Base-by-base conservation (phyloP, 1,140 invertebrate species). In the Procambarus clarkii region DNA sequence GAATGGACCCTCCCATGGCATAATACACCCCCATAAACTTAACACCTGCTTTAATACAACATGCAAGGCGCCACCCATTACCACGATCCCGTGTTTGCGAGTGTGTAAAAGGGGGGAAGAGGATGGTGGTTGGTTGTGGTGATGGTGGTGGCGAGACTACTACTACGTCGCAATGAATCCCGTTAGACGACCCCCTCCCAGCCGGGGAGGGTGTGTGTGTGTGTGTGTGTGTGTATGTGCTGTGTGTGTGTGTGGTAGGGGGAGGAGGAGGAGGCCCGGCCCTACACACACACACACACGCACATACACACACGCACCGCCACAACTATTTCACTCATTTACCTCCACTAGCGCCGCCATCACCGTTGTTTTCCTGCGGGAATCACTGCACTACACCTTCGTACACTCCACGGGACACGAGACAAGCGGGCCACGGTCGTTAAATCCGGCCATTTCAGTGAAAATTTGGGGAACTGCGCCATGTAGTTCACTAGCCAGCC, bases 91-190 rank as follows among this genome's bases (percentile, higher is more conserved):
- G n/a, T n/a, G n/a, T n/a, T n/a, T n/a, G n/a, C n/a, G n/a, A n/a
- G n/a, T n/a, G n/a, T n/a, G n/a, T n/a, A n/a, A n/a, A n/a, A n/a
- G n/a, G n/a, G n/a, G n/a, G n/a, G n/a, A n/a, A n/a, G n/a, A n/a
- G n/a, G n/a, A 3, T 48, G 88, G 83, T 82, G 82, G 54, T 58
- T 21, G 58, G 24, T 77, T 46, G 45, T 77, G 71, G 88, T 80
- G 80, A 91, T 86, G 48, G 58, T n/a, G n/a, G n/a, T n/a, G n/a
- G n/a, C n/a, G n/a, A n/a, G n/a, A n/a, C n/a, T n/a, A 91, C 88
- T 91, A 91, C 88, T 91, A 86, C 88, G 88, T 85, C 88, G 88
- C 88, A 91, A 91, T 91, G 88, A 86, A 79, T 91, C 88, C 88
- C 88, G 88, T 91, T 91, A 91, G 82, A 86, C 88, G 82, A 83